Percentiles rank a stretch among this genome's conserved stretches.
These are phyloP conservation scores for Malurus elegans DNA, from an alignment of 2,113 vertebrate genomes.

Conservation along the genomic window DNA sequence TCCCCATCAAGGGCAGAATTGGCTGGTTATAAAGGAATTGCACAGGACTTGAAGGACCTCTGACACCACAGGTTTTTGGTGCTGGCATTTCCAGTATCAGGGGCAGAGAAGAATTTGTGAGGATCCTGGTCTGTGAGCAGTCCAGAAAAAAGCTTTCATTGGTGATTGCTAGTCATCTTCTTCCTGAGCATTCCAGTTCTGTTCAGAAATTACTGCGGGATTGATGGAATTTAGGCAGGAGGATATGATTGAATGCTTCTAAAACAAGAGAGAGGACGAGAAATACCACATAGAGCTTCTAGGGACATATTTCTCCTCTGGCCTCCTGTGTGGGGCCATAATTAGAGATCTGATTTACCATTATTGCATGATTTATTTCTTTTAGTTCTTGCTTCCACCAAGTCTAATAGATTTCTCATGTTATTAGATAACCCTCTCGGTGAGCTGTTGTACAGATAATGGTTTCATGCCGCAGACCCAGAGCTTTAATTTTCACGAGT, in stretches of 20 bases:
- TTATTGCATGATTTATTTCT: conserved; percentile 64
- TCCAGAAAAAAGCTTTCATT: background rate
- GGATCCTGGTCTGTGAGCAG: background rate
- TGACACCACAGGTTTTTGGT: background rate
- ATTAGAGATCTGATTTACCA: conserved; percentile 56
- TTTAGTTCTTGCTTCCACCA: background rate
- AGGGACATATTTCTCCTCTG: background rate
- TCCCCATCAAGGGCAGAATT: background rate
- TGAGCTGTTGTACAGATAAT: conserved; percentile 50
- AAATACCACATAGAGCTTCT: background rate
- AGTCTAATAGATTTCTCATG: conserved; percentile 52
- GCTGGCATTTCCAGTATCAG: background rate
- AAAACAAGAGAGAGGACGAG: background rate
- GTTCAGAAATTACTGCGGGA: background rate
- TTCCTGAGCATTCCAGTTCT: background rate
- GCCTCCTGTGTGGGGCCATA: background rate
- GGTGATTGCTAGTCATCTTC: background rate
- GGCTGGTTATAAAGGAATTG: background rate
- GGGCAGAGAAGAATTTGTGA: background rate
- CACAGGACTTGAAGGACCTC: background rate
- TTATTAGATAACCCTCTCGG: conserved; percentile 52
- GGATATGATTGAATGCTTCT: background rate
- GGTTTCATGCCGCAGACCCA: conserved; percentile 16
- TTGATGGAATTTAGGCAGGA: background rate
- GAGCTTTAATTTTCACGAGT: conserved; percentile 59